phyloP scores from a whole-genome alignment of 1,140 invertebrate species.

The Phymorhynchus buccinoides region DNA sequence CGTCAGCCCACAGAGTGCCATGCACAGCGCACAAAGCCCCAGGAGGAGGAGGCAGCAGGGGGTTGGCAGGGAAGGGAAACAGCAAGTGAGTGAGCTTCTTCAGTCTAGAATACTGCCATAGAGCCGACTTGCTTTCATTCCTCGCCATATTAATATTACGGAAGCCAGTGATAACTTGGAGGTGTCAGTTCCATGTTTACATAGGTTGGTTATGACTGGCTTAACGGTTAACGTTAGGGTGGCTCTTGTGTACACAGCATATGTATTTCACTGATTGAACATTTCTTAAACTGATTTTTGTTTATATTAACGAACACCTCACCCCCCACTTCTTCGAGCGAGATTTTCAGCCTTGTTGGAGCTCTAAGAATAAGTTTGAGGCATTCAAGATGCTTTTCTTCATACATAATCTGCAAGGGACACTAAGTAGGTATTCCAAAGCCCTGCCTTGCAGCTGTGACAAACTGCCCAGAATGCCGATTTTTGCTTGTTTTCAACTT shows the following conservation, averaged over 20 bases:
- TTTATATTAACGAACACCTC: too few species aligned
- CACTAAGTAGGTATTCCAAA: too few species aligned
- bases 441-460: too few species aligned
- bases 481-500: too few species aligned
- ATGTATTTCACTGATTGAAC: background rate
- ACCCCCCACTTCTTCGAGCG: too few species aligned
- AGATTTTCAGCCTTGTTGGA: too few species aligned
- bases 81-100: background rate
- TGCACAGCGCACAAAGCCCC: conserved; percentile 21
- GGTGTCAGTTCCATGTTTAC: background rate
- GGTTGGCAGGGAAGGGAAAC: background rate
- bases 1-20: conserved; percentile 29
- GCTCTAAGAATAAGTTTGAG: too few species aligned
- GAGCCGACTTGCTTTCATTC: background rate
- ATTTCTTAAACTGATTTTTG: background rate
- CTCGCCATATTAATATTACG: background rate
- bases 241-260: background rate
- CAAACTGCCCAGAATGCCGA: too few species aligned
- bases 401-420: too few species aligned
- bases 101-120: background rate
- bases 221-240: background rate
- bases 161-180: background rate
- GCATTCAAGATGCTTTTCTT: too few species aligned
- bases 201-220: background rate
- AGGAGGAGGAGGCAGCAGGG: background rate